These are phyloP conservation scores for Echinarachnius parma DNA, from an alignment of 53 echinoderm and acorn worm genomes.

Conservation along the genomic window DNA sequence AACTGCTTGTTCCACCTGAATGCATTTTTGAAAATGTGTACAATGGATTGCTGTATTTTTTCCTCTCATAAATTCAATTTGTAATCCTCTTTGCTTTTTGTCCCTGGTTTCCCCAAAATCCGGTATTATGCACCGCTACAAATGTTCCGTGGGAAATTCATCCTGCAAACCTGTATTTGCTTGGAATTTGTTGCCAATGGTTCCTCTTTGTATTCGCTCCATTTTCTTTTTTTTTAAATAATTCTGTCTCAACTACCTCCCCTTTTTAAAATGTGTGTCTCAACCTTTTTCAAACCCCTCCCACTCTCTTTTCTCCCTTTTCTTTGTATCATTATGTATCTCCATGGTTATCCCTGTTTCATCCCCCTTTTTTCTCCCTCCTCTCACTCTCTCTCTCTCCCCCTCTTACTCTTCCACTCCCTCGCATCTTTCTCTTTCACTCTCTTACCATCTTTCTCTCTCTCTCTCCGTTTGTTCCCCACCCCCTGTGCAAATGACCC, in stretches of 20 bases:
- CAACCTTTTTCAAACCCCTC: too few species aligned
- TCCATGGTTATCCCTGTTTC: not conserved
- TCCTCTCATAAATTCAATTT: too few species aligned
- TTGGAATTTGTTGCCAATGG: slow-evolving; percentile 10
- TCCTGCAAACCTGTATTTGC: slow-evolving; percentile 15
- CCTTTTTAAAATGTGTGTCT: too few species aligned
- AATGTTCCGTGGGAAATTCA: not conserved
- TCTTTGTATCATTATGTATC: slow-evolving; percentile 3
- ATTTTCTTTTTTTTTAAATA: not conserved
- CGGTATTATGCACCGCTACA: too few species aligned
- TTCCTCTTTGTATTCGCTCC: not conserved
- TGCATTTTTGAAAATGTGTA: too few species aligned
- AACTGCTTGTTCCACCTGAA: too few species aligned
- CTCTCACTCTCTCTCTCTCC: not conserved
- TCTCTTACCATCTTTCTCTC: slow-evolving; percentile 3
- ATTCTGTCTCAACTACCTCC: too few species aligned
- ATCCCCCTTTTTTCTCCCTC: not conserved
- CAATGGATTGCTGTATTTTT: too few species aligned
- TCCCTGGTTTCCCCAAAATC: too few species aligned
- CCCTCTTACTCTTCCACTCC: not conserved
- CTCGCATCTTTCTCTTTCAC: not conserved
- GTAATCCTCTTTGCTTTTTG: too few species aligned
- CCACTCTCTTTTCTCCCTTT: too few species aligned
- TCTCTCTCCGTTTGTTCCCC: not conserved
- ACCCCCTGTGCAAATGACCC: slow-evolving; percentile 6